Conservation (phyloP, 2,888 invertebrate species). For the Phortica magna region DNA sequence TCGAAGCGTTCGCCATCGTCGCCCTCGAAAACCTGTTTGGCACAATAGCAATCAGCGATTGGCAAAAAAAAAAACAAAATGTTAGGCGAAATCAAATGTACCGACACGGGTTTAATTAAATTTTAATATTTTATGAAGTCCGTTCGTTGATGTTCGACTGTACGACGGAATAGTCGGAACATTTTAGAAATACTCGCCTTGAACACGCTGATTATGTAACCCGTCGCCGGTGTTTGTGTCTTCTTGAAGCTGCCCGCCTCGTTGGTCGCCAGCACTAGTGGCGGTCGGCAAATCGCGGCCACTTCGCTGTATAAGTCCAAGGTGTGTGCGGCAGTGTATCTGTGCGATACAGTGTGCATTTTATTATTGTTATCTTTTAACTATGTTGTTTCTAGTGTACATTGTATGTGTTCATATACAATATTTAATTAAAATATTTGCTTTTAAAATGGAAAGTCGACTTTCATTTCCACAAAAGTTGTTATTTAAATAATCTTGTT, state of each 20-base stretch:
- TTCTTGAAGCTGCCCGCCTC: slow-evolving; percentile 87
- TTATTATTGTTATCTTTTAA: not conserved
- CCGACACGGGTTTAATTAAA: slow-evolving; percentile 49
- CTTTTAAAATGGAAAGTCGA: not conserved
- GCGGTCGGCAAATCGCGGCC: slow-evolving; percentile 93
- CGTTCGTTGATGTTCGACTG: not conserved
- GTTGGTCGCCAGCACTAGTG: slow-evolving; percentile 83
- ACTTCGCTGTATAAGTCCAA: slow-evolving; percentile 93
- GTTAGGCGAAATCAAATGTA: not conserved
- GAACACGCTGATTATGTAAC: slow-evolving; percentile 94
- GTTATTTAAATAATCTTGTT: not conserved
- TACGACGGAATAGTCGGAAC: not conserved
- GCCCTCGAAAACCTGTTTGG: slow-evolving; percentile 89
- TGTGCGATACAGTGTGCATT: slow-evolving; percentile 64
- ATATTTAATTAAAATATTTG: too few relatives aligned
- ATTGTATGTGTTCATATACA: too few relatives aligned
- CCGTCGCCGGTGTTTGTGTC: slow-evolving; percentile 88
- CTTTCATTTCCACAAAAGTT: not conserved
- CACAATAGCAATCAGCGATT: not conserved
- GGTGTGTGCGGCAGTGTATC: slow-evolving; percentile 92
- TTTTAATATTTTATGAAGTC: slow-evolving; percentile 62
- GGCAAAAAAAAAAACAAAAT: slow-evolving; percentile 20
- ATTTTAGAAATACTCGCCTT: slow-evolving; percentile 79
- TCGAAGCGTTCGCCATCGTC: slow-evolving; percentile 95
- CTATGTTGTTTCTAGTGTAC: not conserved